Base-by-base conservation (phyloP, 2,888 invertebrate species). In the Drosophila diplacantha region DNA sequence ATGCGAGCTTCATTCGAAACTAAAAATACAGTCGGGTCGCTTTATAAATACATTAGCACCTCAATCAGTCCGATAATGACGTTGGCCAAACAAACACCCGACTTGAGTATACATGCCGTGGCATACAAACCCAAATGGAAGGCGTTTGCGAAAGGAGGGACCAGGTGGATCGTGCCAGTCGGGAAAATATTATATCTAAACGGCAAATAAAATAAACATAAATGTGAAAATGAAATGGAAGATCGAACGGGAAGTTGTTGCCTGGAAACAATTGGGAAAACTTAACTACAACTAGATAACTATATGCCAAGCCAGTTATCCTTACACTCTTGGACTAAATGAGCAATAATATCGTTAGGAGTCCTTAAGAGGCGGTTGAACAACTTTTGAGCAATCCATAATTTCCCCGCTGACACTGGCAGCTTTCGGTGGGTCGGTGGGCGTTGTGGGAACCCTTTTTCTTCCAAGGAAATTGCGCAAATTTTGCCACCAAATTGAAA, bases 41-140 rank as follows among this genome's bases (percentile, higher is more conserved):
- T 83, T 75, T 81, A 83, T 81, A 83, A 81, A 81, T 74, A 83
- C 83, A 81, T 83, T 81, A 73, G 75, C 80, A 74, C 75, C 83
- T 82, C 71, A 63, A 82, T 73, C 55, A 67, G 68, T 61, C 53
- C 59, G 38, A 60, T 60, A 54, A 71, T 59, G 68, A 52, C 55
- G 66, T 51, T 66, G 51, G 18, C 39, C 52, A 65, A 57, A 64
- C 38, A 56, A 64, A 55, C 16, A 52, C 52, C 22, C 22, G 29
- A 12, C 37, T 35, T 29, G 7, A 29, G 12, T 38, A 52, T 24
- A 52, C 51, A 47, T 39, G 31, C 22, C 37, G 26, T 24, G 41
- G 58, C 34, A 54, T 29, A 37, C 60, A 43, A 41, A 47, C 38
- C 51, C 44, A 43, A 64, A 64, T 46, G 47, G 20, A 22, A 63